Conservation (phyloP, 2,888 invertebrate genomes). For the Nomada fucata region DNA sequence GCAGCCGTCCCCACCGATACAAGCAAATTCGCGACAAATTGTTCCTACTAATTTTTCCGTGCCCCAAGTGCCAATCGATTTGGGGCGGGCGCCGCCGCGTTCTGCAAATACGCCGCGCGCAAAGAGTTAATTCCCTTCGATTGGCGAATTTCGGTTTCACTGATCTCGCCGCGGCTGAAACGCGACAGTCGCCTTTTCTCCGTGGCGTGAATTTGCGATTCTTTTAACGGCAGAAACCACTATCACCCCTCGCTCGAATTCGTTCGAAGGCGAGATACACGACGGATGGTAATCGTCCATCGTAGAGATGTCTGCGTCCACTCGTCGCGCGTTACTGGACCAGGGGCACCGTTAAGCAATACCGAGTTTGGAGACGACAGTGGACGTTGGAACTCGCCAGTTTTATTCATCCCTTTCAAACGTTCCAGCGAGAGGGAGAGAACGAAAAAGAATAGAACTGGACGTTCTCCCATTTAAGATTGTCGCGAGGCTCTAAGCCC, state of each 20-base stretch:
- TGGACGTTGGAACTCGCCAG: neutral
- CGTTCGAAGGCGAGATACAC: no score
- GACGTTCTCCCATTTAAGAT: conserved; percentile 26
- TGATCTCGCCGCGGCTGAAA: neutral
- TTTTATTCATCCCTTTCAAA: conserved; percentile 20
- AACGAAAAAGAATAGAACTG: neutral
- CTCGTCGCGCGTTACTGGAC: no score
- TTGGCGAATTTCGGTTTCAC: conserved; percentile 11
- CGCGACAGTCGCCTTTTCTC: neutral
- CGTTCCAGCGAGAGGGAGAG: no score
- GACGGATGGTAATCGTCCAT: no score
- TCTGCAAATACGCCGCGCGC: neutral
- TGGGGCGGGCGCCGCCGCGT: neutral
- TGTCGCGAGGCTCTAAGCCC: conserved; percentile 8
- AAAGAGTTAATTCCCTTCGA: conserved; percentile 8
- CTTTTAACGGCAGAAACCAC: neutral
- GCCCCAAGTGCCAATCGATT: conserved; percentile 18
- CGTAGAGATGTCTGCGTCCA: neutral
- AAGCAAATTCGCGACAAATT: conserved; percentile 34
- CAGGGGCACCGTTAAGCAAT: conserved; percentile 1
- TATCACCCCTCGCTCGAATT: no score
- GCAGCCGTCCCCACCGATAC: neutral
- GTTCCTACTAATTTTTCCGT: conserved; percentile 27
- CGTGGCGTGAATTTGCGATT: neutral
- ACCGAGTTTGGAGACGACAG: neutral